Conservation (phyloP, 2,797 vertebrate genomes). For the Girardinus metallicus region DNA sequence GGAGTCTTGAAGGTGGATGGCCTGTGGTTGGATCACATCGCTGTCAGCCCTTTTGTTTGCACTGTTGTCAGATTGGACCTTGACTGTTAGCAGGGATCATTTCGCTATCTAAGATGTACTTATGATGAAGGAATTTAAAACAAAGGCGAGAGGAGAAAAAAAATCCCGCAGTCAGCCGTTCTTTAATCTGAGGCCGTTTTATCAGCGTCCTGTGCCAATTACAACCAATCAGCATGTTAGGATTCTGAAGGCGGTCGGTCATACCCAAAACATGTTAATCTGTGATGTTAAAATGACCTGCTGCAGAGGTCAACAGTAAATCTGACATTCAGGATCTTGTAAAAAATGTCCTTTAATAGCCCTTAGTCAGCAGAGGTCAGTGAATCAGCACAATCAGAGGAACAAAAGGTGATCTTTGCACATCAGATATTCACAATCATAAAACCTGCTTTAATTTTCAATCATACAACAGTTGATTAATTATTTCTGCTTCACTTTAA, state of each 20-base stretch:
- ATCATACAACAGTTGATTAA: neutral
- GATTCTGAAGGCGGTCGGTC: constrained; percentile 12
- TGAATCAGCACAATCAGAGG: constrained; percentile 16
- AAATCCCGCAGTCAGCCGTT: constrained; percentile 47
- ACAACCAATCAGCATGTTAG: constrained; percentile 24
- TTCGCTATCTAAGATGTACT: constrained; percentile 67
- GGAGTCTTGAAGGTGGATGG: constrained; percentile 66
- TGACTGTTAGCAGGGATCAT: constrained; percentile 70
- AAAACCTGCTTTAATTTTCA: neutral
- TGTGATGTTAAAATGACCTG: constrained; percentile 32
- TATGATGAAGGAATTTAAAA: constrained; percentile 58
- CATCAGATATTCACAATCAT: constrained; percentile 3
- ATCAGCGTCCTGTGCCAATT: constrained; percentile 30
- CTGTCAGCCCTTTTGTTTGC: constrained; percentile 69
- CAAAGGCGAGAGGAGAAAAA: constrained; percentile 39
- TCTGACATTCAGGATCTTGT: neutral
- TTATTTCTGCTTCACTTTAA: neutral
- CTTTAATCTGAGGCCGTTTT: constrained; percentile 60
- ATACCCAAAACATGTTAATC: constrained; percentile 17
- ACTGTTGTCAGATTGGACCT: constrained; percentile 75
- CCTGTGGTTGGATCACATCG: constrained; percentile 24
- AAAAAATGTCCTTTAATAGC: constrained; percentile 8
- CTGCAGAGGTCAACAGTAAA: constrained; percentile 19
- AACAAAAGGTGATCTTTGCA: constrained; percentile 8
- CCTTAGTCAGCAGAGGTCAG: neutral